Conservation (phyloP, 92 coral and sea anemone genomes). For the Phymanthus crucifer region DNA sequence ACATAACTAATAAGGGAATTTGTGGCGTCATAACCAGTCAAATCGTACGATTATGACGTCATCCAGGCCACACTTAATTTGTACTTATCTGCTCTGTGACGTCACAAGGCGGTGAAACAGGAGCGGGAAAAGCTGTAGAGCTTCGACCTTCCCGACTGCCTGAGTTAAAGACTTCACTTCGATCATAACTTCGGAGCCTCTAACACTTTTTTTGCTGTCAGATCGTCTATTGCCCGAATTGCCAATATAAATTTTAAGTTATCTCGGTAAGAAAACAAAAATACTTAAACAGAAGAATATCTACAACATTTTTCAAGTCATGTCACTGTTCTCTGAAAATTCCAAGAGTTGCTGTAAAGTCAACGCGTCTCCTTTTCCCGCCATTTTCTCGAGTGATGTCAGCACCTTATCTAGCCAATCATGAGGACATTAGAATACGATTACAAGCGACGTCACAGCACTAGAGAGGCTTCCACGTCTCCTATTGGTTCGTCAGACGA, state of each 20-base stretch:
- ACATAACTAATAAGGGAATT: too few relatives aligned
- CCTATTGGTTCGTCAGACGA: neutral
- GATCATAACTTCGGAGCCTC: neutral
- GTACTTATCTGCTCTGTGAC: neutral
- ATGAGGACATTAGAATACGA: constrained; percentile 46
- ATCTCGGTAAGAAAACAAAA: too few relatives aligned
- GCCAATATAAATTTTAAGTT: too few relatives aligned
- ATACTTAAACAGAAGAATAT: too few relatives aligned
- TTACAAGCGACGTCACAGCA: constrained; percentile 26
- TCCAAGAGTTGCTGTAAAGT: neutral
- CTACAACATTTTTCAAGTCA: neutral
- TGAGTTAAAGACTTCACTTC: neutral
- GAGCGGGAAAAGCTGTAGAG: neutral
- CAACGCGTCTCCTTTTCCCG: neutral
- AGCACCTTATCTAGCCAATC: constrained; percentile 26
- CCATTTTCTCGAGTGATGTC: constrained; percentile 30
- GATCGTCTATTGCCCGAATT: too few relatives aligned
- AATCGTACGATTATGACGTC: neutral
- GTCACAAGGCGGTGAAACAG: neutral
- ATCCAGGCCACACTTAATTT: neutral
- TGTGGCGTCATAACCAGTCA: too few relatives aligned
- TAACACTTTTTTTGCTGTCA: too few relatives aligned
- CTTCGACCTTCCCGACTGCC: neutral
- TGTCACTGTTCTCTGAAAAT: neutral
- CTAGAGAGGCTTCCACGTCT: constrained; percentile 31